A percentile compares a stretch with the other conserved stretches of the same genome.
Evolutionary conservation across 2,888 invertebrate species (phyloP).

Genomic region (Odontocolon sp.): DNA sequence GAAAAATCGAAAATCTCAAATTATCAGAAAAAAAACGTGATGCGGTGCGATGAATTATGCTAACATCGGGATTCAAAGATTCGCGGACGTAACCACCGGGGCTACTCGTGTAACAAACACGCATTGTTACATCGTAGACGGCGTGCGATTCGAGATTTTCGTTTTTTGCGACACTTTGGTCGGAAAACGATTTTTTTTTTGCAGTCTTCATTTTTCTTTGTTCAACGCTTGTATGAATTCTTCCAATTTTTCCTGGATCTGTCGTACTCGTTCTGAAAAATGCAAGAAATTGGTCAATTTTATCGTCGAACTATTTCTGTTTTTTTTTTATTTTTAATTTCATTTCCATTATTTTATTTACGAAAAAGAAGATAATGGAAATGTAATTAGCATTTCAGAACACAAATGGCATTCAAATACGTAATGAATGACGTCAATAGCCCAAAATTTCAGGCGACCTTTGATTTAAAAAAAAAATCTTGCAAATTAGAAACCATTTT

Average conservation of each 20-base stretch:
- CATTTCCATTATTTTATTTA: too few relatives aligned
- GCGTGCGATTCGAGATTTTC: background rate
- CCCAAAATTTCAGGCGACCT: too few relatives aligned
- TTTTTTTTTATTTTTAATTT: too few relatives aligned
- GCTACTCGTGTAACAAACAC: too few relatives aligned
- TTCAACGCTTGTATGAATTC: slow-evolving; percentile 99
- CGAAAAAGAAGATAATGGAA: slow-evolving; percentile 30
- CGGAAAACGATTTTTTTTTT: background rate
- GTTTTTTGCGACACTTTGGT: slow-evolving; percentile 4
- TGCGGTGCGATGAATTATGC: background rate
- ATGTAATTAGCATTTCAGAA: too few relatives aligned
- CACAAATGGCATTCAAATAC: too few relatives aligned
- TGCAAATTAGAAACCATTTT: too few relatives aligned
- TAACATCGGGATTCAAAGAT: slow-evolving; percentile 1
- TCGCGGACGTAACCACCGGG: slow-evolving; percentile 25
- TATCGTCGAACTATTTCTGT: too few relatives aligned
- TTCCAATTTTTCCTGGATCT: slow-evolving; percentile 98
- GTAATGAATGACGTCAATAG: too few relatives aligned
- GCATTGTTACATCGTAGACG: too few relatives aligned
- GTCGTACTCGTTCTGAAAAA: slow-evolving; percentile 93
- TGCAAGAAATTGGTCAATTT: slow-evolving; percentile 62
- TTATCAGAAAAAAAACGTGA: slow-evolving; percentile 19
- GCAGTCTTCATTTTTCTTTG: slow-evolving; percentile 91
- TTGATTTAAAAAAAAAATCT: too few relatives aligned
- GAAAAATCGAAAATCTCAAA: background rate